These are phyloP conservation scores for Nymphalis io DNA, from an alignment of 1,140 invertebrate genomes.

Conservation along the genomic window DNA sequence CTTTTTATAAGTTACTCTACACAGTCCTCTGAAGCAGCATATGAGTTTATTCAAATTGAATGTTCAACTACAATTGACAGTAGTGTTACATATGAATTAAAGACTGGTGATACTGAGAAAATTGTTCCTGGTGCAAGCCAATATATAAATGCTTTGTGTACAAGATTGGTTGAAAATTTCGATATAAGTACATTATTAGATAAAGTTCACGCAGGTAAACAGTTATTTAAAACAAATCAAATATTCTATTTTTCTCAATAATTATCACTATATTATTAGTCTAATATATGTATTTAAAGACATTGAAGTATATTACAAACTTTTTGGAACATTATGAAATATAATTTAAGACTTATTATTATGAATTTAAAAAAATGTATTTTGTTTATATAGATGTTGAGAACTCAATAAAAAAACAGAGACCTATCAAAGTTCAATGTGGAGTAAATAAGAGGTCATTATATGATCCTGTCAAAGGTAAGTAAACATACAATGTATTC, in stretches of 20 bases:
- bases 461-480: slow-evolving; percentile 63
- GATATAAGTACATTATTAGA: slow-evolving; percentile 65
- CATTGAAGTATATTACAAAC: too few relatives aligned
- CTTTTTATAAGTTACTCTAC: slow-evolving; percentile 62
- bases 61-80: slow-evolving; percentile 59
- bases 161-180: slow-evolving; percentile 52
- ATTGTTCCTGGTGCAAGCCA: slow-evolving; percentile 60
- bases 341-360: too few relatives aligned
- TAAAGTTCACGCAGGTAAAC: slow-evolving; percentile 65
- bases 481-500: background rate
- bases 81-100: slow-evolving; percentile 59
- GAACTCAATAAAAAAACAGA: slow-evolving; percentile 59
- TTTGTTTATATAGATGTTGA: slow-evolving; percentile 71
- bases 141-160: slow-evolving; percentile 65
- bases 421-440: slow-evolving; percentile 69
- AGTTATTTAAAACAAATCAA: background rate
- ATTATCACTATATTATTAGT: too few relatives aligned
- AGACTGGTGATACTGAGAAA: slow-evolving; percentile 57
- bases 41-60: slow-evolving; percentile 69
- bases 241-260: too few relatives aligned
- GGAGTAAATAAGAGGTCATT: slow-evolving; percentile 63
- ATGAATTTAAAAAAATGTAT: background rate
- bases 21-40: slow-evolving; percentile 60
- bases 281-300: too few relatives aligned
- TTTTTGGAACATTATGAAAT: too few relatives aligned